These are phyloP conservation scores for Melieria picta DNA, from an alignment of 2,888 invertebrate species.

Conservation along the genomic window DNA sequence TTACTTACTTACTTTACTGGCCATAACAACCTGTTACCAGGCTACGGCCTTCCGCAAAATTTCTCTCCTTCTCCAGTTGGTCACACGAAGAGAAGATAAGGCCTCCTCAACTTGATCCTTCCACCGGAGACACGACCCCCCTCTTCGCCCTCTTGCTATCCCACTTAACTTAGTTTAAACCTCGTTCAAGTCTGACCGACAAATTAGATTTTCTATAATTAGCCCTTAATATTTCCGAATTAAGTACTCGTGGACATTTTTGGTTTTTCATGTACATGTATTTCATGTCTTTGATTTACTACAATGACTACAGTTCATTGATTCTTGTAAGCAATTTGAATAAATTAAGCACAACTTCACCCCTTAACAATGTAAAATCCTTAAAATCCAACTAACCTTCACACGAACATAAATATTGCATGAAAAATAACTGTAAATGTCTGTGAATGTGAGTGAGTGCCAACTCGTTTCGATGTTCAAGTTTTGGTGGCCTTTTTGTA, in stretches of 20 bases:
- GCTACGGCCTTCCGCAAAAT: no score
- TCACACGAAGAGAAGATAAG: no score
- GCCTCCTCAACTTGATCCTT: no score
- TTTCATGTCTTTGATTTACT: conserved; percentile 58
- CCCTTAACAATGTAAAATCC: conserved; percentile 11
- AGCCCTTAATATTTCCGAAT: no score
- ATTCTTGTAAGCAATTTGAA: not conserved
- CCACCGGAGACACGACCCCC: no score
- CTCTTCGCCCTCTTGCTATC: no score
- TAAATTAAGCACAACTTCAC: conserved; percentile 1
- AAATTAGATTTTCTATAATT: no score
- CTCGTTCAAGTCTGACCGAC: no score
- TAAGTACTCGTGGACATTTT: not conserved
- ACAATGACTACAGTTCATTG: conserved; percentile 46
- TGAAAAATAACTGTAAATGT: not conserved
- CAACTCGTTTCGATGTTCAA: not conserved
- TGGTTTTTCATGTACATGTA: conserved; percentile 56
- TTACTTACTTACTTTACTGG: no score
- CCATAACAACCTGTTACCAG: no score
- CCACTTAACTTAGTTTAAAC: no score
- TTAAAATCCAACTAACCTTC: not conserved
- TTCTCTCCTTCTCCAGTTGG: no score
- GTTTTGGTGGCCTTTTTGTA: conserved; percentile 55
- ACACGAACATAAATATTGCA: not conserved
- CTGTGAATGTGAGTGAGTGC: not conserved